These are phyloP conservation scores for Margaritifera margaritifera DNA, from an alignment of 2,888 invertebrate genomes.

Conservation along the genomic window DNA sequence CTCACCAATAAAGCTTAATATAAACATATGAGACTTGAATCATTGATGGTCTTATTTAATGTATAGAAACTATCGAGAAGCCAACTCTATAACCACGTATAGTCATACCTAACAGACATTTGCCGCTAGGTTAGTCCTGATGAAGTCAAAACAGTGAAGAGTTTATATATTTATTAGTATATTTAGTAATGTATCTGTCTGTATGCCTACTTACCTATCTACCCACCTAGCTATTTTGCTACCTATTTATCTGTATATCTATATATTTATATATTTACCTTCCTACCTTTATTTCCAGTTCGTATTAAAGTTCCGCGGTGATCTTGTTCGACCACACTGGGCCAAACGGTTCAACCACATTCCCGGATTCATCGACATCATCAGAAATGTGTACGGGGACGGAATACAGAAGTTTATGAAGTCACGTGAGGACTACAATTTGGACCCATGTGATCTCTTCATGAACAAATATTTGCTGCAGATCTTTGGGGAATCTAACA, in stretches of 20 bases:
- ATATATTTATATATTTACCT: background rate
- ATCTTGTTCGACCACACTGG: constrained; percentile 45
- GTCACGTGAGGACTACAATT: constrained; percentile 21
- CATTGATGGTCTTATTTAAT: too few relatives aligned
- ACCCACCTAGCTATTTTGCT: too few relatives aligned
- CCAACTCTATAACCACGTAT: too few relatives aligned
- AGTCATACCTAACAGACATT: too few relatives aligned
- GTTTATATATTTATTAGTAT: too few relatives aligned
- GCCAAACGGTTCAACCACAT: constrained; percentile 45
- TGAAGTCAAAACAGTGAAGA: too few relatives aligned
- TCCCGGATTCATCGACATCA: constrained; percentile 32
- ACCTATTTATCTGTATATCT: background rate
- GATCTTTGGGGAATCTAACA: constrained; percentile 30
- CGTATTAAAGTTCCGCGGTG: constrained; percentile 26
- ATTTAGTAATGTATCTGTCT: too few relatives aligned
- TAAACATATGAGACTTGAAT: too few relatives aligned
- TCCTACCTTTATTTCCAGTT: constrained; percentile 23
- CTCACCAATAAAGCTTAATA: too few relatives aligned
- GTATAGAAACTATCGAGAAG: too few relatives aligned
- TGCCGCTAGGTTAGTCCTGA: too few relatives aligned
- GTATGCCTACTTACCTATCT: too few relatives aligned
- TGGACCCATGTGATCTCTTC: constrained; percentile 45
- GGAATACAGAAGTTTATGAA: constrained; percentile 26
- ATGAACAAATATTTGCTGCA: constrained; percentile 42
- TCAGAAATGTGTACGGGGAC: constrained; percentile 32